A percentile compares a stretch with the other conserved stretches of the same genome.
Evolutionary conservation across 2,113 vertebrate species (phyloP).

Genomic region (Cyprinodon tularosa): DNA sequence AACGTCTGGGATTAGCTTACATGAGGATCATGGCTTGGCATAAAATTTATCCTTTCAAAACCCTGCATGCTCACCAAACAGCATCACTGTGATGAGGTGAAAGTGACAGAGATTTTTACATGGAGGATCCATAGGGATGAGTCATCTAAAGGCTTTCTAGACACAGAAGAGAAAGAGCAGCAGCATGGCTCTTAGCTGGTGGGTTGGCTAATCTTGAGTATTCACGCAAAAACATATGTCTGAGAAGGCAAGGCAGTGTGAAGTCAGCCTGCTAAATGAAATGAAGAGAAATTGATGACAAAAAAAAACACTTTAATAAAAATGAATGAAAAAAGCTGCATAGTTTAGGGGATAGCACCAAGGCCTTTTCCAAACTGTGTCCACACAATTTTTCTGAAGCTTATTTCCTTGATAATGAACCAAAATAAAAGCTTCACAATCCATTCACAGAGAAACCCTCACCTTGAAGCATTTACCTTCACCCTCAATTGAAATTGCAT

Average conservation of each 20-base stretch:
- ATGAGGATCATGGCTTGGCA: not conserved
- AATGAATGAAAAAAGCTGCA: slow-evolving; percentile 3
- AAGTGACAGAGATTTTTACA: slow-evolving; percentile 5
- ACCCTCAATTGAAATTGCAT: slow-evolving; percentile 17
- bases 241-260: not conserved
- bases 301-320: not conserved
- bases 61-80: not conserved
- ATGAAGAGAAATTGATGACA: not conserved
- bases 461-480: slow-evolving; percentile 12
- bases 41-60: not conserved
- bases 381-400: not conserved
- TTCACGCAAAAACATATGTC: not conserved
- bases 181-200: not conserved
- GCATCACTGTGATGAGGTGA: not conserved
- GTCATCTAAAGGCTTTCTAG: not conserved
- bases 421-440: slow-evolving; percentile 12
- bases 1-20: not conserved
- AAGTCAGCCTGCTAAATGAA: not conserved
- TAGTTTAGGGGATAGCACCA: not conserved
- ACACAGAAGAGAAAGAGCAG: not conserved
- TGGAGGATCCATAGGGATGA: not conserved
- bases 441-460: slow-evolving; percentile 10
- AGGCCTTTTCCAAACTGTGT: not conserved
- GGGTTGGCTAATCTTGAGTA: not conserved
- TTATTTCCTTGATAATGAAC: not conserved